Evolutionary conservation across 1,140 invertebrate species (phyloP), one percentile per base, ranked within the genome.

Genomic region (Ectropis grisescens): DNA sequence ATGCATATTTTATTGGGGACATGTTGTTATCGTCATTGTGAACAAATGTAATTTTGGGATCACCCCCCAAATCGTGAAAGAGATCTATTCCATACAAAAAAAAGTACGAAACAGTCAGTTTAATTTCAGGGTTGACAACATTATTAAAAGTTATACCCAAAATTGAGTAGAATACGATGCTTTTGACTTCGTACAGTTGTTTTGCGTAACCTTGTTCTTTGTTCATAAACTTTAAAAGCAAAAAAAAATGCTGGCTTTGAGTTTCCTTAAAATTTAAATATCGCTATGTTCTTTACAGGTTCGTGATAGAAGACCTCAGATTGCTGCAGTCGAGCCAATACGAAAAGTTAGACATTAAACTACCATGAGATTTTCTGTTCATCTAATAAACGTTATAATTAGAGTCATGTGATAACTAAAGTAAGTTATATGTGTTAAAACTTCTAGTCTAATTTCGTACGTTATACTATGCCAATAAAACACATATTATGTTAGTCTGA

Each of bases 301-400:
- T 70, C 33, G 60, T 79, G 2, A 66, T 69, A 5, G 69, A 71
- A 16, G 74, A 76, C 16, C 43, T 76, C 11, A 37, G 46, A 7
- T 51, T 53, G 33, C 23, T 64, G 30, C 38, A 42, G 13, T 33
- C 31, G 8, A 28, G 31, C 2, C 25, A 40, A 22, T 12, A 34
- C 13, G 35, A 41, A 1, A 47, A 57, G 23, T 33, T 27, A 9
- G 29, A 34, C 10, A 30, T 35, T 6, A 68, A 74, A 16, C 11
- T 36, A 10, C 41, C 41, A 26, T 45, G 41, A 46, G 31, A n/a
- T 26, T 2, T 10, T 4, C 4, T n/a, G 6, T 4, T 2, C n/a
- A 26, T 19, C 16, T 4, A 19, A 19, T 19, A 8, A 8, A 19
- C 16, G 8, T 8, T 19, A 19, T 4, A 4, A 19, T 4, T 19